Percentiles rank a stretch among this genome's conserved stretches.
These are phyloP conservation scores for Catamblyrhynchus diadema DNA, from an alignment of 2,797 vertebrate species.

Conservation along the genomic window DNA sequence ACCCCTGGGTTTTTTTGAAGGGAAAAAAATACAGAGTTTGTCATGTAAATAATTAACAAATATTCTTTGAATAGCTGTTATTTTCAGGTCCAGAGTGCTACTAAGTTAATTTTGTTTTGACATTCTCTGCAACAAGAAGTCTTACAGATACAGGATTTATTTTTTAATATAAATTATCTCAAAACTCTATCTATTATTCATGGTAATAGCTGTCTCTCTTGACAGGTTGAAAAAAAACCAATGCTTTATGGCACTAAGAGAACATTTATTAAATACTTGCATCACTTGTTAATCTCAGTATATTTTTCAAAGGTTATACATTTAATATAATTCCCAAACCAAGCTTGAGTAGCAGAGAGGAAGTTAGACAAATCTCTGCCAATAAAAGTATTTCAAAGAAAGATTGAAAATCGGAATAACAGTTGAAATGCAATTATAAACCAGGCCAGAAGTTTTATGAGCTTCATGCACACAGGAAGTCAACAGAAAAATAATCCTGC, in stretches of 20 bases:
- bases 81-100: background rate
- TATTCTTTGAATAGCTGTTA: background rate
- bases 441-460: background rate
- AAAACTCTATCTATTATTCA: conserved; percentile 1
- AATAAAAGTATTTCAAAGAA: background rate
- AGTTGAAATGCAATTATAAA: background rate
- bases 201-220: conserved; percentile 10
- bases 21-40: background rate
- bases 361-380: background rate
- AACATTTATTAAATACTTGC: conserved; percentile 10
- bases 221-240: background rate
- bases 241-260: background rate
- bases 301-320: conserved; percentile 27
- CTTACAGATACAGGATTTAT: background rate
- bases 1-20: accelerated
- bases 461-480: background rate
- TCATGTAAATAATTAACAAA: background rate
- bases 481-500: background rate
- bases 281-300: conserved; percentile 6
- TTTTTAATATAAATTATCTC: background rate
- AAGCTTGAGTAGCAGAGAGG: background rate
- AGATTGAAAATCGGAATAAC: background rate
- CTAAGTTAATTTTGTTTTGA: background rate
- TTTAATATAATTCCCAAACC: conserved; percentile 2
- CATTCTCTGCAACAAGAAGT: background rate